Evolutionary conservation across 1,140 invertebrate species (phyloP), one percentile per base, ranked within the genome.

Genomic region (Drosophila suzukii): DNA sequence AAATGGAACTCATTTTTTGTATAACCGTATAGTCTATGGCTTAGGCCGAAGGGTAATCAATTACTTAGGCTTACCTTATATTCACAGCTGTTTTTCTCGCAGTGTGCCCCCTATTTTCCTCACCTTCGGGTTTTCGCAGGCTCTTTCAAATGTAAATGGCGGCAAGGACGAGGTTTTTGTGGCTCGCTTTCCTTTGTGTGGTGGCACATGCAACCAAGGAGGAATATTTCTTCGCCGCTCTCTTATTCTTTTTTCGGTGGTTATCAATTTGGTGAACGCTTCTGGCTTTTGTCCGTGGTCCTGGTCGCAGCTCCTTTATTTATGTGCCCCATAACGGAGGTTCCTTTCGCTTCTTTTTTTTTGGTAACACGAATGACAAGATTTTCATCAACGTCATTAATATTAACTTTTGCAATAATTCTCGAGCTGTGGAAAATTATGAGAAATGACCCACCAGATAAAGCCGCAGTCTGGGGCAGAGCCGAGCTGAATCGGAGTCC

Each of bases 301-400:
- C 51, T 80, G 55, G 59, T 54, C 77, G 59, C 62, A 75, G 58
- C 54, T 57, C 57, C 60, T 76, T 86, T 86, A 86, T 86, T 86
- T 88, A 86, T 86, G 82, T 86, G 68, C 67, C 77, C 73, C 78
- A 75, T 86, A 72, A 68, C 71, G 56, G 49, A 61, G 56, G 51
- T 61, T 76, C 71, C 77, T 80, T 75, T 59, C 75, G 38, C 53
- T 36, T 41, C 20, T 44, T 15, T 27, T 61, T 65, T 73, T 73
- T 68, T 72, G 68, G 75, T 77, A 79, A 84, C 71, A 82, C 80
- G 80, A 89, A 88, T 88, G 84, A 88, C 84, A 89, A 88, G 86
- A 90, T 90, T 90, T 90, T 90, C 86, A 90, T 90, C 86, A 90
- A 90, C 88, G 86, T 90, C 86, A 86, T 90, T 90, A 90, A 90